These are phyloP conservation scores for Furcifer pardalis DNA, from an alignment of 2,797 vertebrate species.

Conservation along the genomic window DNA sequence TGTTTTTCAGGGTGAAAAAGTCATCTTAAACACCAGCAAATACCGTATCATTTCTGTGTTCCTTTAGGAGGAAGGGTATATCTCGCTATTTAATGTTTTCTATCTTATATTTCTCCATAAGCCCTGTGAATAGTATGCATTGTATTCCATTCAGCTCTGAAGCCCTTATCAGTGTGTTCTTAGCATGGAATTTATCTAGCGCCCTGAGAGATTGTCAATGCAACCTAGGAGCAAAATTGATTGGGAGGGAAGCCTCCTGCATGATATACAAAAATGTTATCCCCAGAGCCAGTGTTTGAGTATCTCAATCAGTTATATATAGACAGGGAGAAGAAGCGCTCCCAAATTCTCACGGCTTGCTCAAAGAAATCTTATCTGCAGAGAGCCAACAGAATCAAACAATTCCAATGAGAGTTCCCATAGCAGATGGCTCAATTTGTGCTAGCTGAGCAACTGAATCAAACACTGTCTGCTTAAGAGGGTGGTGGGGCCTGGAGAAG, in stretches of 20 bases:
- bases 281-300: not conserved
- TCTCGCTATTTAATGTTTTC: conserved; percentile 25
- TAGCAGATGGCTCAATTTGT: conserved; percentile 55
- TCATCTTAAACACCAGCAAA: too few relatives aligned
- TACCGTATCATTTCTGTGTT: not conserved
- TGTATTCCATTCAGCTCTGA: conserved; percentile 55
- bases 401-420: conserved; percentile 40
- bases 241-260: not conserved
- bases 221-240: conserved; percentile 34
- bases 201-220: conserved; percentile 31
- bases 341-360: conserved; percentile 40
- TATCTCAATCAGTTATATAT: conserved; percentile 43
- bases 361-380: conserved; percentile 56
- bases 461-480: not conserved
- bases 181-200: conserved; percentile 35
- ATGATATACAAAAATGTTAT: conserved; percentile 41
- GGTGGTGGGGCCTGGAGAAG: not conserved
- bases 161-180: conserved; percentile 40
- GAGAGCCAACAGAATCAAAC: conserved; percentile 50
- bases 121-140: conserved; percentile 37
- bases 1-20: too few relatives aligned
- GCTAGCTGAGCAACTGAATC: conserved; percentile 41
- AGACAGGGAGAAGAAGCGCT: conserved; percentile 13
- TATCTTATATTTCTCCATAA: not conserved
- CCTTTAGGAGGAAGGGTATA: not conserved